phyloP scores from a whole-genome alignment of 2,797 vertebrate species.

The Hippopotamyrus pictus region DNA sequence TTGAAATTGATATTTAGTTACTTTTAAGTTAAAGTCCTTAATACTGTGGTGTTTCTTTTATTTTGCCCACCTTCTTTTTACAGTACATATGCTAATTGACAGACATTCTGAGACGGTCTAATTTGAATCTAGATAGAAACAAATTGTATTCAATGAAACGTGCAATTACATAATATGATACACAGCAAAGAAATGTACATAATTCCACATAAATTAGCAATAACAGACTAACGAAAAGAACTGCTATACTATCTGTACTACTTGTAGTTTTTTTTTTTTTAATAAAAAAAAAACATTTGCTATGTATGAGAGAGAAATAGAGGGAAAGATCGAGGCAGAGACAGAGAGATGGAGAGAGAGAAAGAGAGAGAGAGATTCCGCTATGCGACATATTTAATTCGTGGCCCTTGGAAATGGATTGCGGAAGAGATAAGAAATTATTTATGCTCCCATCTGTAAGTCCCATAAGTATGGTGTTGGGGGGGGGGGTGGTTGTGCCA shows the following conservation, averaged over 20 bases:
- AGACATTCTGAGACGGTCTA: background rate
- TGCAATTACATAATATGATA: background rate
- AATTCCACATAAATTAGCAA: background rate
- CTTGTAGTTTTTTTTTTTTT: background rate
- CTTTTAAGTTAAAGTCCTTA: background rate
- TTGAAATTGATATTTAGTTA: background rate
- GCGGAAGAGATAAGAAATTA: slow-evolving; percentile 92
- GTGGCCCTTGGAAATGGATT: slow-evolving; percentile 78
- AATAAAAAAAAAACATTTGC: background rate
- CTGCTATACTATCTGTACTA: background rate
- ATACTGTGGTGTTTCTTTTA: background rate
- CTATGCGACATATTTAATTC: background rate
- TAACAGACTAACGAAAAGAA: background rate
- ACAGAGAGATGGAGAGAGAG: background rate
- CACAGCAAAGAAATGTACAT: background rate
- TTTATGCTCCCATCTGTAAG: slow-evolving; percentile 84
- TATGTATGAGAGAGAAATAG: background rate
- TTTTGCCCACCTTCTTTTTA: background rate
- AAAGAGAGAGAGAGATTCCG: background rate
- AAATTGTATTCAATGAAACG: background rate
- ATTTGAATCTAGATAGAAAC: background rate
- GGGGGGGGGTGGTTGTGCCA: slow-evolving; percentile 68
- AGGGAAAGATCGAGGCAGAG: too few relatives aligned
- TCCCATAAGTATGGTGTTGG: slow-evolving; percentile 65
- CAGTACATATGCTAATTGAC: background rate